Evolutionary conservation across 2,797 vertebrate genomes (phyloP).

Genomic region (Typhlichthys subterraneus): DNA sequence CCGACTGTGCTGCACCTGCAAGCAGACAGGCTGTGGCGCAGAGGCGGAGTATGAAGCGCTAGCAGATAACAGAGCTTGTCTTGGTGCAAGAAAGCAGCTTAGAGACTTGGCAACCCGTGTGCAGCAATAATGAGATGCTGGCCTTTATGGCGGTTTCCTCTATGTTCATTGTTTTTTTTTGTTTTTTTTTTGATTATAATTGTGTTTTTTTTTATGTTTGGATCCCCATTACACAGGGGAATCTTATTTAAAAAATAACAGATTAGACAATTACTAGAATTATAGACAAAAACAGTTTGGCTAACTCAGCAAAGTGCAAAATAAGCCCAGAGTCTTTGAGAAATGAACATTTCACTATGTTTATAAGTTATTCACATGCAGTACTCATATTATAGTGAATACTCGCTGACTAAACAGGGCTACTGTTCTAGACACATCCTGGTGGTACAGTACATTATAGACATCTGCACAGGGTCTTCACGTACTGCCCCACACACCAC

Average conservation of each 20-base stretch:
- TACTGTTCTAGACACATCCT: background rate
- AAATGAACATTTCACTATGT: too few species aligned
- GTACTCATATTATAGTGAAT: background rate
- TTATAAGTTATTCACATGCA: too few species aligned
- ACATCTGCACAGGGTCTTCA: constrained; percentile 14
- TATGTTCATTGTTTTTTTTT: background rate
- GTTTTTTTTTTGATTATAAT: constrained; percentile 19
- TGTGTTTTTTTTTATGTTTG: constrained; percentile 10
- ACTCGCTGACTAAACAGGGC: background rate
- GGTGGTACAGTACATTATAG: background rate
- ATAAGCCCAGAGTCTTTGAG: too few species aligned
- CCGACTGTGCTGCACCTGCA: constrained; percentile 12
- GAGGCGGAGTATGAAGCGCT: constrained; percentile 83
- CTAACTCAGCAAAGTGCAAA: too few species aligned
- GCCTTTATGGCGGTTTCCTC: too few species aligned
- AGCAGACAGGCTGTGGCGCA: constrained; percentile 27
- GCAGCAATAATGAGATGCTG: too few species aligned
- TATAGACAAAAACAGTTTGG: too few species aligned
- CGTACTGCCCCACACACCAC: constrained; percentile 29
- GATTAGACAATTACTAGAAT: too few species aligned
- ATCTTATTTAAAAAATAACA: constrained; percentile 28
- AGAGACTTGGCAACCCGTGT: constrained; percentile 87
- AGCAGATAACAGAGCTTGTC: constrained; percentile 64
- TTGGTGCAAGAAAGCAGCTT: constrained; percentile 54
- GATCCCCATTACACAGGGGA: constrained; percentile 30